phyloP scores from a whole-genome alignment of 2,797 vertebrate genomes.

The Darevskia nairensis region DNA sequence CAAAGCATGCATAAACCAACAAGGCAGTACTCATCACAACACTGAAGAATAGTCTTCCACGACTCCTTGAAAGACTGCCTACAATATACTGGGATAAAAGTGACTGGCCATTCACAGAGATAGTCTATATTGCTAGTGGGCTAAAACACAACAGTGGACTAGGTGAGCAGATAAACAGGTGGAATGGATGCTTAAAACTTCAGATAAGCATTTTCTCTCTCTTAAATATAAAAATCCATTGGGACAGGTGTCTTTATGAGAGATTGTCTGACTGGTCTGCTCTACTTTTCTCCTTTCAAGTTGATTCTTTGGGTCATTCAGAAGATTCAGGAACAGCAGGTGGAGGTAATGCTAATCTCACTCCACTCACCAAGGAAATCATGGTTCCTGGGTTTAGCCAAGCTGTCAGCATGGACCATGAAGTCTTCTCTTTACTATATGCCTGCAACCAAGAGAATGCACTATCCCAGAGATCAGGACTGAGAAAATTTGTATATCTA shows the following conservation, averaged over 20 bases:
- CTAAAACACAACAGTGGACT: neutral
- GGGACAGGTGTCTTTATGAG: neutral
- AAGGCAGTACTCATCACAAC: neutral
- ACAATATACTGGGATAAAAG: neutral
- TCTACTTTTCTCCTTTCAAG: neutral
- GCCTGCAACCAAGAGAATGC: too few species aligned
- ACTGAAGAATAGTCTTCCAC: neutral
- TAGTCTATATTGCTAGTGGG: neutral
- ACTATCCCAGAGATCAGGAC: too few species aligned
- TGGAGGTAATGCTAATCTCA: neutral
- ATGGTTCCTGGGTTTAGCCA: too few species aligned
- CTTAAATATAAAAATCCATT: neutral
- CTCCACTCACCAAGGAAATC: too few species aligned
- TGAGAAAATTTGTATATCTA: too few species aligned
- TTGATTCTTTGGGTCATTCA: too few species aligned
- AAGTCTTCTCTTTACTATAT: too few species aligned
- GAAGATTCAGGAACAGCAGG: too few species aligned
- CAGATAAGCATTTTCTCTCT: neutral
- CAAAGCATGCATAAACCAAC: neutral
- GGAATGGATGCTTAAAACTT: neutral
- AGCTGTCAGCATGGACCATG: too few species aligned
- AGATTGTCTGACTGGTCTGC: neutral
- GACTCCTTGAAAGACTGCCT: neutral
- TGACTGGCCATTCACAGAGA: neutral
- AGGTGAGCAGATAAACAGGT: neutral